A percentile compares a stretch with the other conserved stretches of the same genome.
Evolutionary conservation across 2,888 invertebrate genomes (phyloP).

Genomic region (Cephonodes hylas): DNA sequence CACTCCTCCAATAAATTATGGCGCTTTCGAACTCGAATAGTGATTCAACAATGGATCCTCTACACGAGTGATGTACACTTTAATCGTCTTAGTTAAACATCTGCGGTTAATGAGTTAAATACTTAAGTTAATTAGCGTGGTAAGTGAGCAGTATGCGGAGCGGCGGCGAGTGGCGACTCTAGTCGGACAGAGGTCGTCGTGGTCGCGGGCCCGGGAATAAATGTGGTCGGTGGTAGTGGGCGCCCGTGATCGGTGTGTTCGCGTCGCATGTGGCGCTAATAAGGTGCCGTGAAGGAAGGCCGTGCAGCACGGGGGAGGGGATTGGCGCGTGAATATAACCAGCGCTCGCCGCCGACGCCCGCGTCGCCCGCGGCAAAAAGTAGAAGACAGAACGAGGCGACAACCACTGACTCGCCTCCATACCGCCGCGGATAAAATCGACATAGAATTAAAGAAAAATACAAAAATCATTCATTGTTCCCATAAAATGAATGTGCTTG

Average conservation of each 20-base stretch:
- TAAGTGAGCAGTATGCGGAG: constrained; percentile 3
- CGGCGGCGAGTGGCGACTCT: constrained; percentile 5
- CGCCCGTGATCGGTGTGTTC: constrained; percentile 39
- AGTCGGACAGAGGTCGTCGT: constrained; percentile 1
- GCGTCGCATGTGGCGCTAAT: constrained; percentile 68
- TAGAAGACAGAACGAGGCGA: constrained; percentile 75
- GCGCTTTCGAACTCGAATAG: constrained; percentile 16
- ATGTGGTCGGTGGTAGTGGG: constrained; percentile 31
- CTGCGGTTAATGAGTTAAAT: constrained; percentile 7
- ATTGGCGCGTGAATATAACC: constrained; percentile 58
- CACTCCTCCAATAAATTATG: constrained; percentile 29
- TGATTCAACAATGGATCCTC: constrained; percentile 13
- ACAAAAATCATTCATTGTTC: constrained; percentile 82
- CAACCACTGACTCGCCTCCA: constrained; percentile 72
- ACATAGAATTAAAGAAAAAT: constrained; percentile 81
- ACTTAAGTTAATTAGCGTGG: constrained; percentile 3
- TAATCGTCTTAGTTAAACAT: constrained; percentile 9
- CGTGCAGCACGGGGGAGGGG: constrained; percentile 31
- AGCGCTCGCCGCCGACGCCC: constrained; percentile 67
- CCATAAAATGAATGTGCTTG: constrained; percentile 81
- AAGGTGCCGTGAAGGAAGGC: constrained; percentile 26
- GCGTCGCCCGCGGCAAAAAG: constrained; percentile 71
- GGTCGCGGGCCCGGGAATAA: constrained; percentile 12
- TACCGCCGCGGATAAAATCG: constrained; percentile 77
- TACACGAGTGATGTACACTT: constrained; percentile 7